Conservation (phyloP, 30 jellyfish, hydroid and myxozoan genomes). For the Morbakka virulenta region DNA sequence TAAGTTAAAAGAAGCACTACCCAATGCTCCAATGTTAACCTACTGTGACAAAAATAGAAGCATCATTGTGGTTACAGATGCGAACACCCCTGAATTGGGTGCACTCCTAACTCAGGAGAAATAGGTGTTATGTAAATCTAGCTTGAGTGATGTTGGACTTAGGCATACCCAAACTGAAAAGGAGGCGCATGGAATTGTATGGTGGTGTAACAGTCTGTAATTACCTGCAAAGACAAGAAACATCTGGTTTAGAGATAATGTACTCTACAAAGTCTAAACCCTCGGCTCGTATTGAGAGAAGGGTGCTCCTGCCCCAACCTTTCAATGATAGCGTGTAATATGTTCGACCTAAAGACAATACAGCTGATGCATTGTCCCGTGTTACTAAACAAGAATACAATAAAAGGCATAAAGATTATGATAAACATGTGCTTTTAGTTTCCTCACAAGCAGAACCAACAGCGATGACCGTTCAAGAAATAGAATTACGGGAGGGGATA, state of each 20-base stretch:
- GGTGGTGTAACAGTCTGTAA: not conserved
- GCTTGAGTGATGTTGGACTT: constrained; percentile 17
- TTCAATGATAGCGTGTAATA: not conserved
- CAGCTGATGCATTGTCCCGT: not conserved
- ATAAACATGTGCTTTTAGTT: not conserved
- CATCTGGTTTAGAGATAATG: not conserved
- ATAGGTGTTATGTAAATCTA: constrained; percentile 27
- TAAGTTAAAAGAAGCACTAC: not conserved
- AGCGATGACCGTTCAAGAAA: too few species aligned
- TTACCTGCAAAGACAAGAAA: not conserved
- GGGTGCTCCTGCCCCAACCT: not conserved
- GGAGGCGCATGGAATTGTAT: constrained; percentile 47
- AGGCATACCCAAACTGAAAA: constrained; percentile 41
- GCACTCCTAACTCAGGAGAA: constrained; percentile 37
- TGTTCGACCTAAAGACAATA: not conserved
- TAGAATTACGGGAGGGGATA: too few species aligned
- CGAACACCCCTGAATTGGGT: constrained; percentile 56
- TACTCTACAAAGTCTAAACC: not conserved
- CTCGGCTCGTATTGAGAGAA: not conserved
- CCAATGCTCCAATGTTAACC: not conserved
- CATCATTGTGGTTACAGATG: constrained; percentile 22
- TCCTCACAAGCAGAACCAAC: too few species aligned
- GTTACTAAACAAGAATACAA: not conserved
- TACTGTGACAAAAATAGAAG: not conserved
- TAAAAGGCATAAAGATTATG: not conserved